A percentile compares a stretch with the other conserved stretches of the same genome.
These are phyloP conservation scores for Protobothrops flavoviridis DNA, from an alignment of 2,113 vertebrate species.

Conservation along the genomic window DNA sequence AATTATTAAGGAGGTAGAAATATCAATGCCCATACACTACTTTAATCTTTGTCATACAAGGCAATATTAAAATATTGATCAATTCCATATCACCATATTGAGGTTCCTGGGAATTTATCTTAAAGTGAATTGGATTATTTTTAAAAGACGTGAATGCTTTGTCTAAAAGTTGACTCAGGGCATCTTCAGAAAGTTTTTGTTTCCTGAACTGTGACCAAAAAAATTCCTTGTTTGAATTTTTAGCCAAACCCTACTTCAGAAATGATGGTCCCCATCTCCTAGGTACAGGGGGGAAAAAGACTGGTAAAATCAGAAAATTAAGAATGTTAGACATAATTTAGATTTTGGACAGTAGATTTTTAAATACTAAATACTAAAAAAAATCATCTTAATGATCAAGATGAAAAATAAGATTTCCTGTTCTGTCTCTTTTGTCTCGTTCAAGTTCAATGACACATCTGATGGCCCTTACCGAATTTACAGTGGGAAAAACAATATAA, in stretches of 20 bases:
- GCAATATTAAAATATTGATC: neutral
- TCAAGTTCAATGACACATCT: slow-evolving; percentile 82
- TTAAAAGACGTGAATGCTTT: neutral
- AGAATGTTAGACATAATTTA: neutral
- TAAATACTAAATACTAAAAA: neutral
- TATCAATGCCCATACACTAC: neutral
- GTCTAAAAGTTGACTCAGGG: neutral
- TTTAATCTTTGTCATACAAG: neutral
- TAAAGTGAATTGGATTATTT: neutral
- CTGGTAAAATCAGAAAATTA: neutral
- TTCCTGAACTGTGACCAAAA: neutral
- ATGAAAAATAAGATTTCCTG: neutral
- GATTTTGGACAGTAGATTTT: neutral
- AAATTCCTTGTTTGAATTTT: neutral
- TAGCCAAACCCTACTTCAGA: neutral
- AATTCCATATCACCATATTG: neutral
- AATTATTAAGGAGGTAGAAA: neutral
- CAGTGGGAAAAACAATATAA: slow-evolving; percentile 81
- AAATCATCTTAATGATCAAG: neutral
- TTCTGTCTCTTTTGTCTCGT: neutral
- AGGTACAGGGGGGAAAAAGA: rapidly evolving
- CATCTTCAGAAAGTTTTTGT: neutral
- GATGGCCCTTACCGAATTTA: slow-evolving; percentile 84
- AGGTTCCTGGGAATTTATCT: neutral
- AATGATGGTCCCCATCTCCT: neutral